Conservation (phyloP, 2,113 vertebrate species). For the Phaetusa simplex region DNA sequence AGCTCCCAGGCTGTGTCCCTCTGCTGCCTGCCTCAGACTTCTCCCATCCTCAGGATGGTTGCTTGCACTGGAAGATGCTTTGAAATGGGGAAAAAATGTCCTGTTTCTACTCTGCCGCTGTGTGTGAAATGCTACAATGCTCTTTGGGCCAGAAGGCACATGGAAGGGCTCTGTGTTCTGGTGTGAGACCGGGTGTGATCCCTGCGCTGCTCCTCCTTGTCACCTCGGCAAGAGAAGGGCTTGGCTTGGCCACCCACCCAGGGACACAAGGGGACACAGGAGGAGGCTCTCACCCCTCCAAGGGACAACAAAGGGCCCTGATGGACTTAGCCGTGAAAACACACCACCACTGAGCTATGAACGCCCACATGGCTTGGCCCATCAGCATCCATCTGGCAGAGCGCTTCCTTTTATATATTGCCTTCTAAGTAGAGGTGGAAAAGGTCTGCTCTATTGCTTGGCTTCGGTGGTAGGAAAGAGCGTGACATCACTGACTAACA, state of each 20-base stretch:
- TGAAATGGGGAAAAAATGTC: background rate
- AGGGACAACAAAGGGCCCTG: background rate
- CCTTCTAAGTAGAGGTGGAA: background rate
- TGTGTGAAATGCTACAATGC: background rate
- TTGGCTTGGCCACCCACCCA: background rate
- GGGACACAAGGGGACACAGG: background rate
- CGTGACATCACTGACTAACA: background rate
- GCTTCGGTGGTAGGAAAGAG: background rate
- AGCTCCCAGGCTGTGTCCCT: background rate
- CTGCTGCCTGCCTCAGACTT: background rate
- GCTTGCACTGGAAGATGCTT: background rate
- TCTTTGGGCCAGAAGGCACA: background rate
- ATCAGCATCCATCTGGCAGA: background rate
- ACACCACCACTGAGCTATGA: background rate
- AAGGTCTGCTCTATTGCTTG: background rate
- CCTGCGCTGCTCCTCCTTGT: background rate
- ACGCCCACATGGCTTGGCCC: background rate
- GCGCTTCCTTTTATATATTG: fast-evolving
- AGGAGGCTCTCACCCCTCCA: background rate
- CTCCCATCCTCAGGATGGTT: background rate
- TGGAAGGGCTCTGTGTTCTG: background rate
- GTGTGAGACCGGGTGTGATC: background rate
- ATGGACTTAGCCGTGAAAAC: background rate
- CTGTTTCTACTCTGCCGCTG: background rate
- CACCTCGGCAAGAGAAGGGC: background rate